phyloP scores from a whole-genome alignment of 2,888 invertebrate species.

The Phrixothrix hirtus region DNA sequence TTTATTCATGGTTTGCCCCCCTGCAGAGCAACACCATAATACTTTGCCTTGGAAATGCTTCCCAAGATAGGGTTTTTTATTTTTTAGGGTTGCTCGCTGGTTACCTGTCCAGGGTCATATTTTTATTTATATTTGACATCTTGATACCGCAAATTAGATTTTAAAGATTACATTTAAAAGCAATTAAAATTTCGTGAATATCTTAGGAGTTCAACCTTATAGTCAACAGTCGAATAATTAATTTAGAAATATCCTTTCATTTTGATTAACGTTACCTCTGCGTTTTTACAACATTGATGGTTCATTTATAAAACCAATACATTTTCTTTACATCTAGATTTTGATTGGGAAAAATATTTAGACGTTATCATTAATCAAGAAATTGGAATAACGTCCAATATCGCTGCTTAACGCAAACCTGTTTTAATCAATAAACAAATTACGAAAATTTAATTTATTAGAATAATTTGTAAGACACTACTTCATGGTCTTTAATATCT shows the following conservation, averaged over 20 bases:
- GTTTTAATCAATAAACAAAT: too few relatives aligned
- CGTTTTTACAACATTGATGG: neutral
- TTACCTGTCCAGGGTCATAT: constrained; percentile 40
- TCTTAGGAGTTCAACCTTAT: constrained; percentile 15
- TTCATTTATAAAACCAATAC: neutral
- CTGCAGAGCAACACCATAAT: constrained; percentile 52
- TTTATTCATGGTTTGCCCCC: constrained; percentile 57
- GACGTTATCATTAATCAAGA: neutral
- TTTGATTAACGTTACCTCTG: neutral
- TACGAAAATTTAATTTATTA: too few relatives aligned
- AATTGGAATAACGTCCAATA: neutral
- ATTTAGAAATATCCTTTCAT: constrained; percentile 2
- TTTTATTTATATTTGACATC: constrained; percentile 50
- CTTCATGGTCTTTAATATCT: too few relatives aligned
- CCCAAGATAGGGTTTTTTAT: constrained; percentile 41
- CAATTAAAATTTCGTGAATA: constrained; percentile 34
- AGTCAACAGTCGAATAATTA: constrained; percentile 15
- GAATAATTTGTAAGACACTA: too few relatives aligned
- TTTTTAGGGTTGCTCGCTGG: constrained; percentile 38
- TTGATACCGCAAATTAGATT: constrained; percentile 45
- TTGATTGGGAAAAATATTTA: neutral
- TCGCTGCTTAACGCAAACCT: neutral
- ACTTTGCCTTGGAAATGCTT: constrained; percentile 51
- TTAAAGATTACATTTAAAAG: constrained; percentile 36
- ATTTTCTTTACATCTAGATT: neutral